Evolutionary conservation across 2,113 vertebrate species (phyloP), one percentile per base, ranked within the genome.

Genomic region (Percopsis transmontana): DNA sequence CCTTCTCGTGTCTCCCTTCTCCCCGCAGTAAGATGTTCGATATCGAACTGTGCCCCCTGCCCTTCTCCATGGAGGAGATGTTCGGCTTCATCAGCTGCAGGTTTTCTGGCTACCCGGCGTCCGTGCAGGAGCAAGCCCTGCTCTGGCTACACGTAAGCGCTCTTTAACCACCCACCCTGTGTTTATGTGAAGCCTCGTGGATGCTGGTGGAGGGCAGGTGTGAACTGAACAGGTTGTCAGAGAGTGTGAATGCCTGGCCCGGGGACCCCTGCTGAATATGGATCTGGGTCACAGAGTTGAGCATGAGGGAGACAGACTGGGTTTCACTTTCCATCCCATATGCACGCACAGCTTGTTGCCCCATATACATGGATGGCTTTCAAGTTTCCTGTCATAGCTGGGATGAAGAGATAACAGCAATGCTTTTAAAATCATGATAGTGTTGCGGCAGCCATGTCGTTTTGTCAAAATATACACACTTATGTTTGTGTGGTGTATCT

Each of bases 41-140:
- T 77, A 98, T 97, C 50, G 97, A 99, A 81, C 92, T 99, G 76
- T 99, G 97, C 65, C 97, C 97, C 39, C 92, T 99, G 24, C 97
- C 97, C 9, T 99, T 99, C 89, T 98, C 97, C 74, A 95, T 99
- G 97, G 97, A 99, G 81, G 97, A 99, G 89, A 99, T 99, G 97
- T 99, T 99, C 85, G 95, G 96, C 66, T 99, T 99, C 88, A 98
- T 99, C 76, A 98, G 97, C 74, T 99, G 97, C 86, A 92, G 97
- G 66, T 99, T 99, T 90, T 96, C 96, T 10, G 97, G 97, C 42
- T 98, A 98, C 75, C 95, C 97, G 9, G 96, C 97, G 3, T 97
- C 97, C 24, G 96, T 98, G 65, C 97, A 99, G 78, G 97, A 99
- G 77, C 97, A 99, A 87, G 97, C 97, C 1, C 88, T 99, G 76